Evolutionary conservation across 2,113 vertebrate species (phyloP).

Genomic region (Aegithalos caudatus): DNA sequence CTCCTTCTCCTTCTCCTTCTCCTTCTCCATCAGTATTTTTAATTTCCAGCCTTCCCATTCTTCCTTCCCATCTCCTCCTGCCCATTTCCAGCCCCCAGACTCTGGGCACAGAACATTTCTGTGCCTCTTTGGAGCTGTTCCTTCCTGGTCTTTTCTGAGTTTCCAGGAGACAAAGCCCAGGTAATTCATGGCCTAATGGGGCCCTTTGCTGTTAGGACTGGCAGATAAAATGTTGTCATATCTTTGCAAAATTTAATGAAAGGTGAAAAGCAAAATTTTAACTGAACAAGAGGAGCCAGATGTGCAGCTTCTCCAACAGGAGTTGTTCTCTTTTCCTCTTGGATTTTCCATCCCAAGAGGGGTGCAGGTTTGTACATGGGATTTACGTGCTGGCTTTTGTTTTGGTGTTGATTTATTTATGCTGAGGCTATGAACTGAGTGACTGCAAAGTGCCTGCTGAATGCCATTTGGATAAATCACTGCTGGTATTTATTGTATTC

Average conservation of each 20-base stretch:
- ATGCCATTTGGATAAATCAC: conserved; percentile 55
- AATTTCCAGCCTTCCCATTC: neutral
- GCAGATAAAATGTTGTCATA: conserved; percentile 48
- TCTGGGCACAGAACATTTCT: neutral
- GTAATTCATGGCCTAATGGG: neutral
- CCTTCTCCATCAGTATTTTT: neutral
- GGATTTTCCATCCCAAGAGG: neutral
- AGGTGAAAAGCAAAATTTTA: conserved; percentile 58
- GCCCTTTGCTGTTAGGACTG: conserved; percentile 7
- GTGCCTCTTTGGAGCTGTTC: neutral
- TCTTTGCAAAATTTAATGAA: conserved; percentile 47
- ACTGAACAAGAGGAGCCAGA: conserved; percentile 17
- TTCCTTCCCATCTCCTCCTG: neutral
- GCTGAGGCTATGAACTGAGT: conserved; percentile 22
- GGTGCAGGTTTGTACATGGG: neutral
- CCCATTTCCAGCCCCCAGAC: neutral
- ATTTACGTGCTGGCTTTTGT: conserved; percentile 63
- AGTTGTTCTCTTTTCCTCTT: neutral
- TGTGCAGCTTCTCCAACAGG: neutral
- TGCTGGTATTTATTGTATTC: conserved; percentile 61
- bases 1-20: neutral
- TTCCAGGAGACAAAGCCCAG: conserved; percentile 31
- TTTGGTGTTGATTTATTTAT: conserved; percentile 66
- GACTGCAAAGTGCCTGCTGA: conserved; percentile 44
- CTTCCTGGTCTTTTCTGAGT: neutral